phyloP scores from a whole-genome alignment of 92 coral and sea anemone genomes.

The Meandrina meandrites region DNA sequence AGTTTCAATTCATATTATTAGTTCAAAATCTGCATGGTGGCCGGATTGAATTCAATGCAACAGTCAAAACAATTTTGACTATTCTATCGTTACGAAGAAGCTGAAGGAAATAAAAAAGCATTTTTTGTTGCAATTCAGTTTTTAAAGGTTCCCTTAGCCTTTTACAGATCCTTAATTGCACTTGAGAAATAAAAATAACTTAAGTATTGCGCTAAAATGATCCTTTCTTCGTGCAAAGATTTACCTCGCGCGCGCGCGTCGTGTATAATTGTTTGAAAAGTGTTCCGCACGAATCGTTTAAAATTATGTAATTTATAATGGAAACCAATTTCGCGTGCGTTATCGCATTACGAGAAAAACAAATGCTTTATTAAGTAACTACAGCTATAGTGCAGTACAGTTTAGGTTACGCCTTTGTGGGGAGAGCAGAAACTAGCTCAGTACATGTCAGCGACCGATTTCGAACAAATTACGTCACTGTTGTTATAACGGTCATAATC shows the following conservation, averaged over 20 bases:
- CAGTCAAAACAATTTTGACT: neutral
- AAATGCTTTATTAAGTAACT: too few relatives aligned
- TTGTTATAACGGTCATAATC: conserved; percentile 25
- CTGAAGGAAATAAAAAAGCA: neutral
- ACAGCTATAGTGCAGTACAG: neutral
- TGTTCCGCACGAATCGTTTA: too few relatives aligned
- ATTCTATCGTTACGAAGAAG: neutral
- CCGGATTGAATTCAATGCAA: neutral
- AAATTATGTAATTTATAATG: too few relatives aligned
- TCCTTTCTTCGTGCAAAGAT: too few relatives aligned
- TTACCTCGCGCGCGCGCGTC: too few relatives aligned
- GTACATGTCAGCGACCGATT: neutral
- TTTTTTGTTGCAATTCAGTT: neutral
- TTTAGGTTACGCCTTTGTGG: too few relatives aligned
- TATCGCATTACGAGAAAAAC: too few relatives aligned
- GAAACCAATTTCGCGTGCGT: too few relatives aligned
- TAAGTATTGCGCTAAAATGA: too few relatives aligned
- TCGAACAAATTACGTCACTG: neutral
- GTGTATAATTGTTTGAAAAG: too few relatives aligned
- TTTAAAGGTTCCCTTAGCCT: neutral
- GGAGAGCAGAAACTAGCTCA: neutral
- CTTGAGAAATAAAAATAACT: too few relatives aligned
- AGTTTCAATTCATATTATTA: neutral
- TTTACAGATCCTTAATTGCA: neutral
- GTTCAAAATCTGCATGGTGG: neutral